Evolutionary conservation across 2,797 vertebrate species (phyloP), one percentile per base, ranked within the genome.

Genomic region (Hapalemur alaotrensis): DNA sequence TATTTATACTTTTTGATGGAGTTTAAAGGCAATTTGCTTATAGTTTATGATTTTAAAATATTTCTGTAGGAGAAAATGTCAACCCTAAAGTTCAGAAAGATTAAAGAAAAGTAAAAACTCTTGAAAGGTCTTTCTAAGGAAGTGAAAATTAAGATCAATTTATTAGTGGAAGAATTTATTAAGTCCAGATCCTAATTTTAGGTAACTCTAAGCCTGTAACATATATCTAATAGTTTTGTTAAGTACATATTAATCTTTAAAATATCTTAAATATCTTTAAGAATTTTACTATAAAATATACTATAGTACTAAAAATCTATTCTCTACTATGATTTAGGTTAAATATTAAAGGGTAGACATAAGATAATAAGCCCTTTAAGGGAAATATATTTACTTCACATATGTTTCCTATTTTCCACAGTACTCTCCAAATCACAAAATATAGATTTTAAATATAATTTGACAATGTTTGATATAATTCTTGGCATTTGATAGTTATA

Each of bases 1-100:
- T 82, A 85, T 95, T 95, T 72, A 63, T 1, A 75, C 10, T 9
- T 78, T 91, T 78, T 59, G 43, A 91, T 72, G 30, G 23, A 35
- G 50, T 82, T 85, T 69, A 92, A 96, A 87, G 38, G 25, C n/a
- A 91, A 72, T 85, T 92, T 23, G 87, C 32, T 80, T 88, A 73
- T 79, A 23, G 4, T 95, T 95, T 90, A 52, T 82, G 54, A 75
- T 84, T 82, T 88, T 17, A 95, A 97, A 80, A 93, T 92, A 93
- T 93, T 96, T 89, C 41, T 93, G 20, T 5, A 84, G 32, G 28
- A 93, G 35, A 88, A 96, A 90, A 91, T 78, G 43, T 75, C 18
- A 92, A 87, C 17, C 10, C 10, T 92, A 50, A 90, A 59, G 20
- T 95, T 91, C 61, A 95, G 80, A 93, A 89, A 69, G 25, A 80